These are phyloP conservation scores for Spodoptera exigua DNA, from an alignment of 2,888 invertebrate species.

Conservation along the genomic window DNA sequence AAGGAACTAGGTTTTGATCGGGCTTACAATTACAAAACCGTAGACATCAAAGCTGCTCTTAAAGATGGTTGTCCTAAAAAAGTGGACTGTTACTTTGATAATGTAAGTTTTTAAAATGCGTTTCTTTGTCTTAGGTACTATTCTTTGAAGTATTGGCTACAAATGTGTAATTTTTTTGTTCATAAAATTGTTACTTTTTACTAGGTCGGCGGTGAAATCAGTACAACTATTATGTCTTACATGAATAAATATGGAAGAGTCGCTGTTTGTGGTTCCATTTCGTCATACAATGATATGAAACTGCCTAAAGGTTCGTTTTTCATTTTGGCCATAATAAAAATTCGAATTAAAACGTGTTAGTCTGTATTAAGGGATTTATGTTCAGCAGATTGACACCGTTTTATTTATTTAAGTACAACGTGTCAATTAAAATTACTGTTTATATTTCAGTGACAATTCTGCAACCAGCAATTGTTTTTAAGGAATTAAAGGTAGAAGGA, in stretches of 20 bases:
- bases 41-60: conserved; percentile 88
- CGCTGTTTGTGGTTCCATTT: conserved; percentile 92
- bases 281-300: conserved; percentile 89
- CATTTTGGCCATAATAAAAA: no score
- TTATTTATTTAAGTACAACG: no score
- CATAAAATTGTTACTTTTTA: conserved; percentile 18
- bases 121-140: not conserved
- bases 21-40: conserved; percentile 93
- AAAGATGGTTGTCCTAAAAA: conserved; percentile 91
- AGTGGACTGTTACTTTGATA: conserved; percentile 94
- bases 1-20: conserved; percentile 92
- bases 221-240: conserved; percentile 89
- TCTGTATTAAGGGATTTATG: no score
- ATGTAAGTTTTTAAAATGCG: conserved; percentile 84
- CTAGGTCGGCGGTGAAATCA: conserved; percentile 93
- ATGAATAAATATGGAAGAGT: conserved; percentile 92
- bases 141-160: no score
- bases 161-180: no score
- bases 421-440: not conserved
- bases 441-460: conserved; percentile 80
- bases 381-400: no score
- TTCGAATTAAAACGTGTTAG: no score
- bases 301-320: conserved; percentile 74
- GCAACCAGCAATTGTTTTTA: conserved; percentile 89
- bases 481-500: conserved; percentile 92